These are phyloP conservation scores for Leucozona laternaria DNA, from an alignment of 2,888 invertebrate genomes.

Conservation along the genomic window DNA sequence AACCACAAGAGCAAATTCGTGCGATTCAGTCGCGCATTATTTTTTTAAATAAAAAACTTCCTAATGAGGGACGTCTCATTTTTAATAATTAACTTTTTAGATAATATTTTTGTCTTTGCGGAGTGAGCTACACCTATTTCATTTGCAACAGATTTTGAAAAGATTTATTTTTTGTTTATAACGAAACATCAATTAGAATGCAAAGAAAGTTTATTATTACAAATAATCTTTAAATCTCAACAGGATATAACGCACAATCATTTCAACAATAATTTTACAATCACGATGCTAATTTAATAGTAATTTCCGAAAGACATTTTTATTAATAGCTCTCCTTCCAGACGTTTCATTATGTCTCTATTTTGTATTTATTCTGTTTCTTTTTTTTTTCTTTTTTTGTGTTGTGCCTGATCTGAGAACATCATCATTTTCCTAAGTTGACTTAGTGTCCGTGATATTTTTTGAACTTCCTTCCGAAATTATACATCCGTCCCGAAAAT, in stretches of 20 bases:
- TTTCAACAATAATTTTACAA: conserved; percentile 63
- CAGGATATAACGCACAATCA: conserved; percentile 48
- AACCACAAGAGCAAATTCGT: too few relatives aligned
- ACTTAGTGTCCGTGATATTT: conserved; percentile 32
- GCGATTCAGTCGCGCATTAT: too few relatives aligned
- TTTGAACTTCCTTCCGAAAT: conserved; percentile 29
- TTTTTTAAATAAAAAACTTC: too few relatives aligned
- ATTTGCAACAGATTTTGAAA: too few relatives aligned
- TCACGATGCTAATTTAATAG: conserved; percentile 73
- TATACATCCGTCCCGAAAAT: conserved; percentile 49
- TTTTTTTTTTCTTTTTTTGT: neutral
- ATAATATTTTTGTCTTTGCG: too few relatives aligned
- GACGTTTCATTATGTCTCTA: conserved; percentile 46
- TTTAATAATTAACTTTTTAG: too few relatives aligned
- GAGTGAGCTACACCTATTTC: too few relatives aligned
- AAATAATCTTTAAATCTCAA: conserved; percentile 53
- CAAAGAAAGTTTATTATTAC: conserved; percentile 58
- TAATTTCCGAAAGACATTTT: conserved; percentile 72
- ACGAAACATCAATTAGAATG: neutral
- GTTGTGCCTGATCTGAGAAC: conserved; percentile 5
- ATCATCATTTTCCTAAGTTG: conserved; percentile 37
- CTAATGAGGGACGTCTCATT: too few relatives aligned
- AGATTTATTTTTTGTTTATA: too few relatives aligned
- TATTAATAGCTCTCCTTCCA: conserved; percentile 60
- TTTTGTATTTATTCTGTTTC: conserved; percentile 6